Base-by-base conservation (phyloP, 1,140 invertebrate species). In the Drosophila sproati region DNA sequence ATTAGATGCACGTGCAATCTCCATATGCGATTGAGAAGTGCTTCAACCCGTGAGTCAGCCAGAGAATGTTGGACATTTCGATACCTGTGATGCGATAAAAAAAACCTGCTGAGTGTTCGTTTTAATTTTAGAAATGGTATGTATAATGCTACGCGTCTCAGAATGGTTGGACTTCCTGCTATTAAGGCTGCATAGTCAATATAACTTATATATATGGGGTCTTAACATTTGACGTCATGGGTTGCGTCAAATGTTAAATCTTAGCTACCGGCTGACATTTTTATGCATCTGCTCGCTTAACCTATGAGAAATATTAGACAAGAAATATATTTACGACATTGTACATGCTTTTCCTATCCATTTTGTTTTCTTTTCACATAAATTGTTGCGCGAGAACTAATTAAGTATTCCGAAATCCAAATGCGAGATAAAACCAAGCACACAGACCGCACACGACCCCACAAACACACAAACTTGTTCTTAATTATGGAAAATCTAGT, bases 401-500 rank as follows among this genome's bases (percentile, higher is more conserved):
- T 88, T 88, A 80, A 74, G 62, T 70, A 88, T 89, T 80, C 80
- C 41, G 28, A 62, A 43, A 71, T 70, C 64, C 52, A 47, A 77
- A 51, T 41, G 48, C 32, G 7, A 57, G 83, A 88, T 80, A 82
- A 88, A 67, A 74, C 73, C 12, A n/a, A 32, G 47, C 34, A 45
- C 2, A 12, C 4, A 67, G 77, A 78, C 77, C 77, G 61, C 67
- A 71, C 76, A 78, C 73, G 61, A 62, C 43, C 71, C 45, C 47
- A 29, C 54, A 52, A 59, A 31, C 47, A 20, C 8, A 12, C 37
- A 29, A 52, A 39, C 8, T 29, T 32, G 34, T 77, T 73, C 63
- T 59, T 75, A 89, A 83, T 83, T 83, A 89, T 83, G 83, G 88
- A 80, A 87, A 80, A 70, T 51, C 52, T 51, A 50, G 69, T 71